These are phyloP conservation scores for Agapornis canus DNA, from an alignment of 2,797 vertebrate species.

Conservation along the genomic window DNA sequence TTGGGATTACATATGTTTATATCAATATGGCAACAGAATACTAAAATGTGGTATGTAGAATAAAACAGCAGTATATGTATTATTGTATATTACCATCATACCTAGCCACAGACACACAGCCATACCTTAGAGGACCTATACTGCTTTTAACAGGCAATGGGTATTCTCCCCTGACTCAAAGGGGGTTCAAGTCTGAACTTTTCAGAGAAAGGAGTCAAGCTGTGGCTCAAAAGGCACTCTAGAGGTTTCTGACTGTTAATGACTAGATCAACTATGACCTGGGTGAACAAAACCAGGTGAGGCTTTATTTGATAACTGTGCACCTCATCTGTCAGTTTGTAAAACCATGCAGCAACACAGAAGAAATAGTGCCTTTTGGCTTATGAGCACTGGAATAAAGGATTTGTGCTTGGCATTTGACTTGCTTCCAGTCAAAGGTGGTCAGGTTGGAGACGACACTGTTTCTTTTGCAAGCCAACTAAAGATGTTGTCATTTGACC, in stretches of 20 bases:
- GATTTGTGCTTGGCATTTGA: not conserved
- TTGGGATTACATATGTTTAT: not conserved
- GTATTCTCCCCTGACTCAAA: not conserved
- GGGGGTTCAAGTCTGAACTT: not conserved
- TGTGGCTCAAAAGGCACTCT: not conserved
- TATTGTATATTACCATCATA: not conserved
- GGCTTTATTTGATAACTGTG: not conserved
- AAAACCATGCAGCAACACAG: not conserved
- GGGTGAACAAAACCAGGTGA: not conserved
- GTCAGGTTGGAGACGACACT: not conserved
- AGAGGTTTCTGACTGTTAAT: not conserved
- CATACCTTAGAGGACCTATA: not conserved
- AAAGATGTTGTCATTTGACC: not conserved
- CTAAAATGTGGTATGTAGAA: not conserved
- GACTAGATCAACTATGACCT: not conserved
- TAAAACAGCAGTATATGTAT: not conserved
- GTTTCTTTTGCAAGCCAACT: not conserved
- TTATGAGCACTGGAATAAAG: not conserved
- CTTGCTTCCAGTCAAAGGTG: not conserved
- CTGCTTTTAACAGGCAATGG: not conserved
- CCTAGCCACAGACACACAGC: not conserved
- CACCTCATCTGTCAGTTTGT: not conserved
- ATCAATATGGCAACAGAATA: not conserved
- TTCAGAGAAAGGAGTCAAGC: not conserved
- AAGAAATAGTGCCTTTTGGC: not conserved